Base-by-base conservation (phyloP, 2,797 vertebrate species). In the Sebastes elongatus region DNA sequence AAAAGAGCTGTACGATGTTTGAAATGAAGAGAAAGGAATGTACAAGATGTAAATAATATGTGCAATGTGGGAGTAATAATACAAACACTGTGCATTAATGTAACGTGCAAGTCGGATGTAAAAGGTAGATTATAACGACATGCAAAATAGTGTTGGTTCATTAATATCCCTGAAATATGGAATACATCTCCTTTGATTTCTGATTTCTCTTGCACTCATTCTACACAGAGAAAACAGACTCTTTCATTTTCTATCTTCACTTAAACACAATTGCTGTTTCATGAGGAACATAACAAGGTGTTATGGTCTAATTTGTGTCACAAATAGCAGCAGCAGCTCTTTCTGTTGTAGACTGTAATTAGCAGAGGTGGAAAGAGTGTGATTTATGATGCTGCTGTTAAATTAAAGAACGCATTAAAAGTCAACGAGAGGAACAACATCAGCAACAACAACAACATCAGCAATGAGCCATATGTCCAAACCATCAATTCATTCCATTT, bases 1-100 rank as follows among this genome's bases (percentile, higher is more conserved):
- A 32, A n/a, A n/a, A 61, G 18, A n/a, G 28, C 1, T 61, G 28
- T 20, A 20, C 2, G 0, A 4, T 27, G 57, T 18, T 30, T 60
- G 7, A 30, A 30, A 30, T 30, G 27, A 59, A 30, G 25, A 28
- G 57, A 32, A 1, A 4, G 10, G 20, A 33, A 62, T 11, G 20
- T 33, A 33, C n/a, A 11, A 22, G 1, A 35, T 1, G 11, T 33
- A 22, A 33, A 33, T 10, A 62, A 32, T 32, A 22, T 35, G n/a
- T 63, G 20, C 60, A 22, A 14, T 35, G 10, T 62, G 60, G 57
- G 1, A 59, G 27, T 28, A 55, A 25, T 25, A 32, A 20, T 32
- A 0, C 20, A 32, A 22, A 10, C 20, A 62, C 18, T 8, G 18
- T 66, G 42, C 38, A 46, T 52, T 16, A 57, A 57, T 60, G 57